Evolutionary conservation across 1,140 invertebrate genomes (phyloP).

Genomic region (Charaxes varanes): DNA sequence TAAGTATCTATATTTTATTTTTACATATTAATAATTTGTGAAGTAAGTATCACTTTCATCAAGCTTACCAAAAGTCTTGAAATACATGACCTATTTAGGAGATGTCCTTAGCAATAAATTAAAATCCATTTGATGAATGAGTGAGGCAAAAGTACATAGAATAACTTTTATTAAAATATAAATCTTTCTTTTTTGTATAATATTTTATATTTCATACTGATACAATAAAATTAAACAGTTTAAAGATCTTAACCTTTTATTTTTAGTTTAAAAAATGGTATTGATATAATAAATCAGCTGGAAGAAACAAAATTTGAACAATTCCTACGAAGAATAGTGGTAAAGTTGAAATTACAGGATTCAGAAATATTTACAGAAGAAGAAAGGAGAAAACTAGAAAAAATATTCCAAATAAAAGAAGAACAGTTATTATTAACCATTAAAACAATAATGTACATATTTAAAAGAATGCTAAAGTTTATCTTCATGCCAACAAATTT

Average conservation of each 20-base stretch:
- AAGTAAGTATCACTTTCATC: too few species aligned
- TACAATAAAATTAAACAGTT: too few species aligned
- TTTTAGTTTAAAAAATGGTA: slow-evolving; percentile 54
- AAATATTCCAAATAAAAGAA: slow-evolving; percentile 53
- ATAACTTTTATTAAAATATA: too few species aligned
- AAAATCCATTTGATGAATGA: too few species aligned
- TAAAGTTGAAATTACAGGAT: slow-evolving; percentile 45
- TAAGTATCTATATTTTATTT: too few species aligned
- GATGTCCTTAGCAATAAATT: too few species aligned
- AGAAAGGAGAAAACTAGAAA: slow-evolving; percentile 48
- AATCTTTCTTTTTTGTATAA: too few species aligned
- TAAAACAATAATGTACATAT: slow-evolving; percentile 52
- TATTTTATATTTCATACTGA: too few species aligned
- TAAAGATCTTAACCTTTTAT: slow-evolving; percentile 7
- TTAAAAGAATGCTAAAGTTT: slow-evolving; percentile 54
- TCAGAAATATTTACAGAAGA: slow-evolving; percentile 53
- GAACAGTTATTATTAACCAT: slow-evolving; percentile 43
- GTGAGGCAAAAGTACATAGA: background rate
- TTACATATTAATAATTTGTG: too few species aligned
- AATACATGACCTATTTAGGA: too few species aligned
- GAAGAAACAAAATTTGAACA: slow-evolving; percentile 55
- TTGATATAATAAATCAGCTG: slow-evolving; percentile 40
- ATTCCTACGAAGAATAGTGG: slow-evolving; percentile 46
- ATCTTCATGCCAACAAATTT: slow-evolving; percentile 58
- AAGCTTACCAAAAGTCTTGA: too few species aligned